Evolutionary conservation across 2,888 invertebrate species (phyloP).

Genomic region (Calameuta idolon): DNA sequence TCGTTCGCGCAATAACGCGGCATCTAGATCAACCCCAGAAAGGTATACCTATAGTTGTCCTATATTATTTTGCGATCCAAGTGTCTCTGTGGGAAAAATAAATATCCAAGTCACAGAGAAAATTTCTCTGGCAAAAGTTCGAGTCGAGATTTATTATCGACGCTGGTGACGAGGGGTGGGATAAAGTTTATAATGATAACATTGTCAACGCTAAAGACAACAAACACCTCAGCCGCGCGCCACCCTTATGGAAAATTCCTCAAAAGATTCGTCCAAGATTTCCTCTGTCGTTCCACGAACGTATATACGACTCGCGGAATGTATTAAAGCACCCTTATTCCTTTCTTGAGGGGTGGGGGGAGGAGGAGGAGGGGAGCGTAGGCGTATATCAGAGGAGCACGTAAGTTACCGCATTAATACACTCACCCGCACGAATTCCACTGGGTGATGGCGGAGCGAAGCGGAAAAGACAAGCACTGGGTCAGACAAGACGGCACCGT

Average conservation of each 20-base stretch:
- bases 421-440: conserved; percentile 1
- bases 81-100: neutral
- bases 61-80: neutral
- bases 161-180: neutral
- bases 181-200: neutral
- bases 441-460: conserved; percentile 4
- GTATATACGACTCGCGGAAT: neutral
- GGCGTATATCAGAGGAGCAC: neutral
- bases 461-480: conserved; percentile 30
- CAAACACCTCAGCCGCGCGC: neutral
- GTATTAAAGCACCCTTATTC: neutral
- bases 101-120: neutral
- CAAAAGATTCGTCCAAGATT: neutral
- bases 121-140: neutral
- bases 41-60: no score
- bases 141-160: neutral
- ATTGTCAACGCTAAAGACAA: neutral
- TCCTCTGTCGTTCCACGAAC: neutral
- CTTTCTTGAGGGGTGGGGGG: no score
- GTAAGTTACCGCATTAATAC: conserved; percentile 8
- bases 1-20: no score
- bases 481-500: conserved; percentile 36
- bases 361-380: no score
- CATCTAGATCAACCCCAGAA: no score
- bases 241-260: neutral